Base-by-base conservation (phyloP, 2,113 vertebrate species). In the Albula goreensis region DNA sequence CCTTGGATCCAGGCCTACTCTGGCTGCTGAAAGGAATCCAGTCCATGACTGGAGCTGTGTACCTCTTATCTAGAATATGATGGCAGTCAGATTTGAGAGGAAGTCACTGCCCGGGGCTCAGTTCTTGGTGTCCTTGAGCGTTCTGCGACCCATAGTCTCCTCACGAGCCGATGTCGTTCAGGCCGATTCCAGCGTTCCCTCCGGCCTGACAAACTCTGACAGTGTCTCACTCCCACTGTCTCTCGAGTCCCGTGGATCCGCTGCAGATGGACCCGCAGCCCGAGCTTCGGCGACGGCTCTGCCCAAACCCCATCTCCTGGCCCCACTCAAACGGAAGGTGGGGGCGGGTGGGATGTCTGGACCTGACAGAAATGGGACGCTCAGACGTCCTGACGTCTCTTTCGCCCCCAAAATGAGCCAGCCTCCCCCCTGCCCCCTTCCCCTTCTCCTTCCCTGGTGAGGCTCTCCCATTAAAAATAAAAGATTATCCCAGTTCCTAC, bases 381-480 rank as follows among this genome's bases (percentile, higher is more conserved):
- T 80, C 49, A 80, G 6, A 41, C 31, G 56, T 41, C 63, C 12
- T 80, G 31, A 78, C 84, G 17, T 85, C 56, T 19, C 15, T 25
- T 74, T 74, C 17, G 70, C 53, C 50, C 79, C 10, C 13, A 56
- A 31, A 49, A 80, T 3, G 56, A 63, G 49, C n/a, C 3, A 25
- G 6, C 50, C 0, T 60, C 84, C 9, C 48, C 52, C 22, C 12
- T 22, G 7, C 8, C 13, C 51, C 17, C 15, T 8, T 19, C 10
- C 51, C 15, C 25, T 80, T 77, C 25, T 19, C 78, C 56, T 12
- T 80, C 84, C 84, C 84, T 15, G 0, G 50, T 63, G 84, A 25
- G 53, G 31, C 31, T 4, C 48, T 79, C 53, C 84, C 56, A 80
- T 85, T 79, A 85, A 85, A 85, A 79, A 80, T 80, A 80, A 60